Evolutionary conservation across 2,113 vertebrate genomes (phyloP).

Genomic region (Dromaius novaehollandiae): DNA sequence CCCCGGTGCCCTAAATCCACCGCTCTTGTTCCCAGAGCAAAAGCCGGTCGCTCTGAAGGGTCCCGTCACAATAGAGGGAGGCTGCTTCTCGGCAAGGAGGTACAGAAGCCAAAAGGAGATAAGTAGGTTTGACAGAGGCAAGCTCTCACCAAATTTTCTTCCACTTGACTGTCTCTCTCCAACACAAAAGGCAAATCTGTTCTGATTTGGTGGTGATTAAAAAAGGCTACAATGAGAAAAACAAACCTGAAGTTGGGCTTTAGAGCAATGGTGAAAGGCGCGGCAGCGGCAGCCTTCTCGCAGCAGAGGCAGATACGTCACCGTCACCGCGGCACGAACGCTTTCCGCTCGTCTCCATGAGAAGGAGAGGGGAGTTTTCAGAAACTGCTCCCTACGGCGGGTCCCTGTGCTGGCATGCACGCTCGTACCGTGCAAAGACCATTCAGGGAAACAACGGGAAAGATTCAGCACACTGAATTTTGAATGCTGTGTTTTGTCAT

Average conservation of each 20-base stretch:
- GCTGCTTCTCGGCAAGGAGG: neutral
- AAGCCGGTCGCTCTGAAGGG: neutral
- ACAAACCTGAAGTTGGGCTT: neutral
- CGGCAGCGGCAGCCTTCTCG: rapidly evolving
- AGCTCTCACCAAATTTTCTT: neutral
- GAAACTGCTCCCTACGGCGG: neutral
- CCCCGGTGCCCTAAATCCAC: neutral
- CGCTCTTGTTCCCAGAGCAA: neutral
- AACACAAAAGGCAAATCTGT: constrained; percentile 7
- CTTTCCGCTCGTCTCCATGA: neutral
- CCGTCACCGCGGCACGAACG: rapidly evolving
- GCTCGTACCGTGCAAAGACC: neutral
- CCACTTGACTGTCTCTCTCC: neutral
- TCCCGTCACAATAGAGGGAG: neutral
- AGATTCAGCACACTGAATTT: neutral
- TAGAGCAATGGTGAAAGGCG: neutral
- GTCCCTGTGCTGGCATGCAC: neutral
- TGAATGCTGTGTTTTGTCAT: neutral
- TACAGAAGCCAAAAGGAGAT: constrained; percentile 2
- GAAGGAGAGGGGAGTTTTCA: neutral
- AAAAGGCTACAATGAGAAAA: neutral
- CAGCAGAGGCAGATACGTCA: neutral
- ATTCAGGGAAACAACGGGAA: neutral
- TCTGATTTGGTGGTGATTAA: neutral
- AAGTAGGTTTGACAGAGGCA: neutral